Base-by-base conservation (phyloP, 2,888 invertebrate species). In the Meteorus cinctellus region DNA sequence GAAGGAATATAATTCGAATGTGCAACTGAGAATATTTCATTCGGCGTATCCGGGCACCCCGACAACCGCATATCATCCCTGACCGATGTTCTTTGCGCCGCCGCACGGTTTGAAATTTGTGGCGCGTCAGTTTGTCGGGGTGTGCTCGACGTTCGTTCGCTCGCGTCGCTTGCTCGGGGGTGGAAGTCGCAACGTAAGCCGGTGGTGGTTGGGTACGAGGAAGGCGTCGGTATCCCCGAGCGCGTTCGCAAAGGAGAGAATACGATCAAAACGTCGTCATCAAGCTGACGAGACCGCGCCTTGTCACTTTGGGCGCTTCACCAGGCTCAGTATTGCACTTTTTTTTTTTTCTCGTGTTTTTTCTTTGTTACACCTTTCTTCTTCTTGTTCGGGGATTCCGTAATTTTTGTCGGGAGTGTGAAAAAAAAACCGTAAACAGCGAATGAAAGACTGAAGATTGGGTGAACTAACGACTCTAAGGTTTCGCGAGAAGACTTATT, bases 101-200 rank as follows among this genome's bases (percentile, higher is more conserved):
- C 81, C 83, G 83, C 76, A 79, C 77, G 75, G 83, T 88, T 88
- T 86, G 87, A 88, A 88, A 87, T 84, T 86, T 81, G 79, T 82
- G 85, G 84, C 86, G 87, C 86, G 87, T 79, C 80, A 70, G 45
- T 70, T 74, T 65, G 68, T 63, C 76, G 71, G 74, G 59, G 75
- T 75, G 72, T 80, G 77, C 72, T 78, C 77, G 75, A 72, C 80
- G 79, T 81, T 83, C 82, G 82, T 81, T 79, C 79, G 82, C 79
- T 80, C 78, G 79, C 81, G 80, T 82, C 79, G 81, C 81, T 81
- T 75, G 76, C 72, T 81, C 84, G 86, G 84, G 86, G 86, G 86
- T 87, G 83, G 83, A 85, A 84, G 84, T 84, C 76, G 55, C 55
- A 78, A 81, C 80, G 77, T 79, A 80, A 83, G 81, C 80, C 79